Evolutionary conservation across 2,888 invertebrate genomes (phyloP), one percentile per base, ranked within the genome.

Genomic region (Orthosia gothica): DNA sequence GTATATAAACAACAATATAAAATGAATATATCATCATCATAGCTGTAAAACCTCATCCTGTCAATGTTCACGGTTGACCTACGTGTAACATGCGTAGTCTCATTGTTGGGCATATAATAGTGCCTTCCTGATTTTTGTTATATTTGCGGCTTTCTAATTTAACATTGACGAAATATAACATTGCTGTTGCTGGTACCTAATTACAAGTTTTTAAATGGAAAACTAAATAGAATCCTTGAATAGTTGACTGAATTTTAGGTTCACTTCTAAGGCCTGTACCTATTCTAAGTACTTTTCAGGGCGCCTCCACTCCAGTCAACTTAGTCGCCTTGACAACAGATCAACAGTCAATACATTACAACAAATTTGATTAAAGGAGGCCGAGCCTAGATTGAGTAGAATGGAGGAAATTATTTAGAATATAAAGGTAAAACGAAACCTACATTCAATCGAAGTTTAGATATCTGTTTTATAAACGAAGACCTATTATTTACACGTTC

Each of bases 71-170:
- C 66, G 81, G 69, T 70, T 50, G 61, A 68, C 65, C 63, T 47
- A 20, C 26, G 55, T 50, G 49, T 61, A 64, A 47, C 67, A 70
- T 62, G 70, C 16, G 70, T 55, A 26, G 32, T 50, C 70, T 54
- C 63, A 80, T 80, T 79, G 74, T 83, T 70, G 20, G 64, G 12
- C 47, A 49, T 71, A 50, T 16, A 16, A 13, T 45, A 50, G 49
- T n/a, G 26, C 12, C 69, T 83, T 70, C 83, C 80, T 74, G 80
- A 79, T 67, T 58, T 75, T 75, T 79, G 74, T 83, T 62, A n/a
- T 23, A 66, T n/a, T 32, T n/a, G 20, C n/a, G 23, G 50, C 83
- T 81, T 74, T 81, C 80, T 50, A 49, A 58, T 64, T 80, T 26
- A 18, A 32, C n/a, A 55, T 67, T n/a, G 7, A 32, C 12, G 3